Conservation (phyloP, 1,140 invertebrate genomes). For the Leptinotarsa lineolata region DNA sequence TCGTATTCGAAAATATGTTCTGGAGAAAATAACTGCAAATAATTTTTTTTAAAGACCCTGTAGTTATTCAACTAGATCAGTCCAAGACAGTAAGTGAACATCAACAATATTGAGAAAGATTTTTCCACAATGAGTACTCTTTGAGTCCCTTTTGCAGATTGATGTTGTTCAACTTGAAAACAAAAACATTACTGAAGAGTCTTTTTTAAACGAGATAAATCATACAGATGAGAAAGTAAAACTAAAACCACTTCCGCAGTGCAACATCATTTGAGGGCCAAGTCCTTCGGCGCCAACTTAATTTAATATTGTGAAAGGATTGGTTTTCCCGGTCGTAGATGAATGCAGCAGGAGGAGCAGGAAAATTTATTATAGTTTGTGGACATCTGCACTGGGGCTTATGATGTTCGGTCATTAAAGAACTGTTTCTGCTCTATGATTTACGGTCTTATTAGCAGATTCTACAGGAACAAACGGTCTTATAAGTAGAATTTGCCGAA, state of each 20-base stretch:
- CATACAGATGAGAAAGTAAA: not conserved
- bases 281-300: not conserved
- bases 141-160: too few relatives aligned
- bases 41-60: too few relatives aligned
- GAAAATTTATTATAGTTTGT: slow-evolving; percentile 9
- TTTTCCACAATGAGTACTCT: too few relatives aligned
- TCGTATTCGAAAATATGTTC: too few relatives aligned
- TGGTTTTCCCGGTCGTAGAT: not conserved
- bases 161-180: too few relatives aligned
- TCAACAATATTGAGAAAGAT: too few relatives aligned
- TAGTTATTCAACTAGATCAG: too few relatives aligned
- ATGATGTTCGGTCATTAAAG: slow-evolving; percentile 6
- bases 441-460: not conserved
- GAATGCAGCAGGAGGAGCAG: slow-evolving; percentile 4
- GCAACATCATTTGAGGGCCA: not conserved
- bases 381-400: slow-evolving; percentile 4
- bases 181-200: too few relatives aligned
- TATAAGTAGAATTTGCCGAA: not conserved
- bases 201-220: too few relatives aligned
- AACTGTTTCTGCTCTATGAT: not conserved
- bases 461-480: not conserved
- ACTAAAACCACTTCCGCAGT: slow-evolving; percentile 1
- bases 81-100: too few relatives aligned
- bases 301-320: slow-evolving; percentile 6
- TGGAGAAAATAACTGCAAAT: too few relatives aligned